Conservation (phyloP, 1,140 invertebrate species). For the Leptinotarsa texana region DNA sequence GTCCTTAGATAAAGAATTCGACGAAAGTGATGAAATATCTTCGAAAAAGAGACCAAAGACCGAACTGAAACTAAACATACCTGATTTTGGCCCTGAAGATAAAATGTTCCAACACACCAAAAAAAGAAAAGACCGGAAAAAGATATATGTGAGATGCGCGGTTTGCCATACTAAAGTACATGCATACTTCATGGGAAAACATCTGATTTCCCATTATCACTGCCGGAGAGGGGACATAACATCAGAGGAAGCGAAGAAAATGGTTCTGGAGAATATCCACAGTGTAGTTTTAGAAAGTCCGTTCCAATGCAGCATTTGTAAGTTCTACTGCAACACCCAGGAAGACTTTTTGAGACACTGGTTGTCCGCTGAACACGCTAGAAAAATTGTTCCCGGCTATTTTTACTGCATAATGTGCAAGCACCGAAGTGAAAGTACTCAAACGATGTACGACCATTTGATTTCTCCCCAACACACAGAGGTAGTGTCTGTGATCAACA, state of each 20-base stretch:
- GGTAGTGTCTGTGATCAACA: conserved; percentile 72
- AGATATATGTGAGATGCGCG: conserved; percentile 65
- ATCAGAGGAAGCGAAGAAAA: conserved; percentile 58
- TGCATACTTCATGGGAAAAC: conserved; percentile 74
- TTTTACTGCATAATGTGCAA: conserved; percentile 79
- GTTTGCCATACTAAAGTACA: conserved; percentile 72
- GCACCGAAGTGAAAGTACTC: conserved; percentile 67
- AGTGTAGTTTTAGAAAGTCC: conserved; percentile 77
- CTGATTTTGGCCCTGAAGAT: conserved; percentile 30
- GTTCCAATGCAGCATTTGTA: conserved; percentile 81
- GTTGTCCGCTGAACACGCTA: conserved; percentile 67
- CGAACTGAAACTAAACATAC: conserved; percentile 44
- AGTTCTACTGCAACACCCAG: conserved; percentile 81
- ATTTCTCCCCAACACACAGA: conserved; percentile 68
- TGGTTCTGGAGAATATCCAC: conserved; percentile 76
- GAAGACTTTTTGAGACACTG: conserved; percentile 76
- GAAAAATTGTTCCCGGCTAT: conserved; percentile 57
- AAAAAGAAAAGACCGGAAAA: conserved; percentile 62
- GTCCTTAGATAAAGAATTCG: conserved; percentile 67
- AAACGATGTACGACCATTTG: conserved; percentile 72
- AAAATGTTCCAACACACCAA: conserved; percentile 34
- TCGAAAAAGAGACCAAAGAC: conserved; percentile 43
- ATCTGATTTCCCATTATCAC: conserved; percentile 82
- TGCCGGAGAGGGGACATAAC: conserved; percentile 68
- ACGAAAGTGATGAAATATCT: conserved; percentile 56